Conservation (phyloP, 2,113 vertebrate species). For the Uria lomvia region DNA sequence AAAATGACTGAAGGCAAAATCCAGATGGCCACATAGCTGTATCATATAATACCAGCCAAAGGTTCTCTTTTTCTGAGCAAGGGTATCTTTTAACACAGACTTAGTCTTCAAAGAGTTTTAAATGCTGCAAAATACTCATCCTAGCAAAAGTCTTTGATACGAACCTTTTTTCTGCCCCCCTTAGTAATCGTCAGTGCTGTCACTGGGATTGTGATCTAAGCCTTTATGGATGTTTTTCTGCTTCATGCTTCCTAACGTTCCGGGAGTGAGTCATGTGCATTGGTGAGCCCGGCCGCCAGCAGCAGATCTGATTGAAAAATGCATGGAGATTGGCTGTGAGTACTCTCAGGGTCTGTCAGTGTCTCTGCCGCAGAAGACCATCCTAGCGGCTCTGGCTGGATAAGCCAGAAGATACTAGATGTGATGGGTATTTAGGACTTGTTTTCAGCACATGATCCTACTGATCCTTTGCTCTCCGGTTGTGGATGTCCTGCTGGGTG, state of each 20-base stretch:
- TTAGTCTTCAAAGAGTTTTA: constrained; percentile 64
- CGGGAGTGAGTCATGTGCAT: not conserved
- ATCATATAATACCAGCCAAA: constrained; percentile 30
- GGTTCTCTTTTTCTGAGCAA: constrained; percentile 34
- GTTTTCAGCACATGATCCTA: not conserved
- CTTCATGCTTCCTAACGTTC: constrained; percentile 8
- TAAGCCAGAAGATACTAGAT: not conserved
- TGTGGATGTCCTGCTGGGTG: not conserved
- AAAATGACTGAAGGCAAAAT: constrained; percentile 67
- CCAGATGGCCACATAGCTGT: constrained; percentile 38
- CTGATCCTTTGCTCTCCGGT: not conserved
- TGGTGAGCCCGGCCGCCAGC: not conserved
- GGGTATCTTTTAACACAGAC: constrained; percentile 38
- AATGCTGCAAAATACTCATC: constrained; percentile 43
- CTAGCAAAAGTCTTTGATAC: constrained; percentile 11
- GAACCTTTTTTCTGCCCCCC: not conserved
- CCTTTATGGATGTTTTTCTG: constrained; percentile 61
- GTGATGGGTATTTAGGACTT: not conserved
- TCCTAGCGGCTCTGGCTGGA: not conserved
- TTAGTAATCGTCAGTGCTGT: constrained; percentile 18
- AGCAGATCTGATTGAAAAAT: not conserved
- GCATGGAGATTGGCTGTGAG: not conserved
- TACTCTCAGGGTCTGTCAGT: not conserved
- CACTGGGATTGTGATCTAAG: constrained; percentile 59
- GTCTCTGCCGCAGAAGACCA: not conserved